Conservation (phyloP, 2,888 invertebrate genomes). For the Athalia circularis region DNA sequence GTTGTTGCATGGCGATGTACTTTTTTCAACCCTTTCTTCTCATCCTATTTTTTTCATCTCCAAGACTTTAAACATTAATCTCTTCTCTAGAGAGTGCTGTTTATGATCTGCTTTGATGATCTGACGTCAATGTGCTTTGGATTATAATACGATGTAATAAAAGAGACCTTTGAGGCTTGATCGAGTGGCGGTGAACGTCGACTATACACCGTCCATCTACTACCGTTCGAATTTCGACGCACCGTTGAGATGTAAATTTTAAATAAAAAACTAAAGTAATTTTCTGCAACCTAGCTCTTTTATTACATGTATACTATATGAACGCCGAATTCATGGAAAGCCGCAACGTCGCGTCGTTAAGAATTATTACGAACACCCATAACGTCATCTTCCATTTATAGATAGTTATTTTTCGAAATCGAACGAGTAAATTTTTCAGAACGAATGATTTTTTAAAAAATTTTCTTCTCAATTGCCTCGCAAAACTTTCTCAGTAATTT, state of each 20-base stretch:
- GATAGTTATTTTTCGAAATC: background rate
- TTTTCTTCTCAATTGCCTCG: too few relatives aligned
- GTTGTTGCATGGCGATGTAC: too few relatives aligned
- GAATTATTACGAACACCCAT: background rate
- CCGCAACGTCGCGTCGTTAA: background rate
- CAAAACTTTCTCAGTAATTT: too few relatives aligned
- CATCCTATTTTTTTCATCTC: background rate
- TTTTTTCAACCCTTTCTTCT: background rate
- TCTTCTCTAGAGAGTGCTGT: slow-evolving; percentile 6
- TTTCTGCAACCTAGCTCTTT: background rate
- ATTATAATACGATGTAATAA: slow-evolving; percentile 23
- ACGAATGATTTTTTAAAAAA: too few relatives aligned
- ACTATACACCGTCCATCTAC: background rate
- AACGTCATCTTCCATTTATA: slow-evolving; percentile 1
- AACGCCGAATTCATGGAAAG: background rate
- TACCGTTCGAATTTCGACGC: background rate
- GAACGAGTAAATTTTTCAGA: too few relatives aligned
- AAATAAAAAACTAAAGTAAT: slow-evolving; percentile 3
- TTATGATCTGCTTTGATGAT: slow-evolving; percentile 18
- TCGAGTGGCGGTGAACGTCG: background rate
- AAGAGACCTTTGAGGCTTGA: background rate
- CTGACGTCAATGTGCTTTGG: slow-evolving; percentile 21
- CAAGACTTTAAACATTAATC: slow-evolving; percentile 13
- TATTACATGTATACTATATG: background rate
- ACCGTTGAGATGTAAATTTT: background rate